Conservation (phyloP, 2,113 vertebrate genomes). For the Rhegmatorhina hoffmannsi region DNA sequence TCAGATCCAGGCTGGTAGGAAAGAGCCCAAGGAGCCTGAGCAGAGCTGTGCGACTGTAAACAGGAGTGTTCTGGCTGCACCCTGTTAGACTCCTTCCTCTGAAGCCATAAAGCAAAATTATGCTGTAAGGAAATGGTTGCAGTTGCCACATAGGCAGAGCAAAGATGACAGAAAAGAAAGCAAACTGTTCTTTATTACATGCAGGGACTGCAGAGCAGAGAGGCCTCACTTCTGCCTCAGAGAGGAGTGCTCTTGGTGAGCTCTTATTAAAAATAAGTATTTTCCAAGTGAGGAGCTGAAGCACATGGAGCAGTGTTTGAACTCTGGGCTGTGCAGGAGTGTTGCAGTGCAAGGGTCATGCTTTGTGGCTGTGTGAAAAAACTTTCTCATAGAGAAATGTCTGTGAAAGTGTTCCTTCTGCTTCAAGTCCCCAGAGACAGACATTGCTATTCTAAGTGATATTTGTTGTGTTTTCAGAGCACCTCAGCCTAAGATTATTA, state of each 20-base stretch:
- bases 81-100: neutral
- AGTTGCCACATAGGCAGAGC: neutral
- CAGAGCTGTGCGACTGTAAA: neutral
- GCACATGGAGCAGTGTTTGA: neutral
- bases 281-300: neutral
- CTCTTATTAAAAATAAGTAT: neutral
- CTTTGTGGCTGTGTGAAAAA: neutral
- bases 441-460: slow-evolving; percentile 62
- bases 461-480: slow-evolving; percentile 83
- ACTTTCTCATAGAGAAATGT: neutral
- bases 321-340: neutral
- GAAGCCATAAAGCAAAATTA: neutral
- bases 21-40: neutral
- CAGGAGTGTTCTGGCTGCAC: neutral
- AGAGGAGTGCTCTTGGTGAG: neutral
- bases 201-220: neutral
- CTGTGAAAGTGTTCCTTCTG: slow-evolving; percentile 50
- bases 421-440: slow-evolving; percentile 32
- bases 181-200: neutral
- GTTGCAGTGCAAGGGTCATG: neutral
- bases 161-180: neutral
- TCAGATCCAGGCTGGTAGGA: neutral
- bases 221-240: neutral
- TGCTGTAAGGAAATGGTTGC: neutral
- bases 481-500: slow-evolving; percentile 85